A percentile compares a stretch with the other conserved stretches of the same genome.
Conservation (phyloP, 2,113 vertebrate species). For the Microcebus ravelobensis region DNA sequence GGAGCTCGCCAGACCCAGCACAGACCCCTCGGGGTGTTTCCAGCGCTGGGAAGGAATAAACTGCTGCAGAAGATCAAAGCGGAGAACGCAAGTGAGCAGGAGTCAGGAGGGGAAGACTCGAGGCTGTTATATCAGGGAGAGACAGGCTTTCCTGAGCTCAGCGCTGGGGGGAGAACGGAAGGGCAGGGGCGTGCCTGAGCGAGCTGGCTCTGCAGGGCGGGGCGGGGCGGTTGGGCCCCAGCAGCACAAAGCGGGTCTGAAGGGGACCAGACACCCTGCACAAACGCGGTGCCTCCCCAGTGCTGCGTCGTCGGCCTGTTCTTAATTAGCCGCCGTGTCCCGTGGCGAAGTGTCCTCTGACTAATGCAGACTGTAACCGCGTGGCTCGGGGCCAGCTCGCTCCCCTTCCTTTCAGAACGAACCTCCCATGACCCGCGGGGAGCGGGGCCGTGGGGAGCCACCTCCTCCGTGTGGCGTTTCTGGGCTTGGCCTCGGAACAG, state of each 20-base stretch:
- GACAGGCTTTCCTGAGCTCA: not conserved
- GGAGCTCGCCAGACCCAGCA: not conserved
- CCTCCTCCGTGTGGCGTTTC: not conserved
- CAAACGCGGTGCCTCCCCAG: not conserved
- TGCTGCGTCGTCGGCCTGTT: not conserved
- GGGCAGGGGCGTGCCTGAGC: not conserved
- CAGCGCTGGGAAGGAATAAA: not conserved
- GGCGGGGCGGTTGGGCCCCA: no score
- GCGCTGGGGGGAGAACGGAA: not conserved
- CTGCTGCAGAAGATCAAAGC: not conserved
- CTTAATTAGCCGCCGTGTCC: not conserved
- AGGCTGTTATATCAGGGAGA: not conserved
- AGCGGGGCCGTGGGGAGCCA: not conserved
- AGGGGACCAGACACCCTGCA: not conserved
- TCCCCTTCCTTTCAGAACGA: not conserved
- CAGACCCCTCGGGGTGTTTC: not conserved
- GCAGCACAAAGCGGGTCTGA: not conserved
- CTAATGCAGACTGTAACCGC: not conserved
- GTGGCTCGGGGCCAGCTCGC: not conserved
- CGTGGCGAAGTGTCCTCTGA: not conserved
- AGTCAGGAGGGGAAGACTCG: not conserved
- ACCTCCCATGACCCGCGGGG: not conserved
- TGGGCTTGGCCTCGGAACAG: not conserved
- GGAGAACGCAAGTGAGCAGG: not conserved
- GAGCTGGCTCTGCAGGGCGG: not conserved